These are phyloP conservation scores for Leptopterna dolabrata DNA, from an alignment of 2,888 invertebrate species.

Conservation along the genomic window DNA sequence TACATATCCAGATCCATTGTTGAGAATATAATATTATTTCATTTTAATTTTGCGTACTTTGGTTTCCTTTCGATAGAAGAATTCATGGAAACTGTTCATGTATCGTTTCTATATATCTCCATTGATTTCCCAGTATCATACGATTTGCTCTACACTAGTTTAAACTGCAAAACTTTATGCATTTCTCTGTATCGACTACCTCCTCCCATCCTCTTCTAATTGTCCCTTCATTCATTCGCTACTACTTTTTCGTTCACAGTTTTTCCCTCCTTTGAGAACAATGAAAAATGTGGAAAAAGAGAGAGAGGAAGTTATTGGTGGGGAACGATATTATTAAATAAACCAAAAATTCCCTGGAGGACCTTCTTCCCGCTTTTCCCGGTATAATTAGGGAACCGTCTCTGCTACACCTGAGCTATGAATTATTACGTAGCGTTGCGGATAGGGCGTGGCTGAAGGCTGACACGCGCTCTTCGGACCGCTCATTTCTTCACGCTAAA, in stretches of 20 bases:
- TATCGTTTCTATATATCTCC: no score
- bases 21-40: no score
- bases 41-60: no score
- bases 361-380: neutral
- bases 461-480: neutral
- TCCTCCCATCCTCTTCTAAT: no score
- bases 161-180: no score
- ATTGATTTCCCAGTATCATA: no score
- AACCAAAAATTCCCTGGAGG: slow-evolving; percentile 29
- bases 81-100: no score
- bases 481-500: neutral
- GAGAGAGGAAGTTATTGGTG: neutral
- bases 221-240: neutral
- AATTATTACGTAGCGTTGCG: slow-evolving; percentile 43
- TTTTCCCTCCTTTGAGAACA: neutral
- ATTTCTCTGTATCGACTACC: no score
- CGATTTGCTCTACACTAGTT: no score
- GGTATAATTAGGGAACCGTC: slow-evolving; percentile 37
- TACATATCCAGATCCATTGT: no score
- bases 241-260: neutral
- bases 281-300: neutral
- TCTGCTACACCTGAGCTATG: slow-evolving; percentile 47
- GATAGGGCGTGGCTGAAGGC: slow-evolving; percentile 14
- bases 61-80: no score
- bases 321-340: slow-evolving; percentile 37